Evolutionary conservation across 2,888 invertebrate genomes (phyloP).

Genomic region (Smittia aterrima): DNA sequence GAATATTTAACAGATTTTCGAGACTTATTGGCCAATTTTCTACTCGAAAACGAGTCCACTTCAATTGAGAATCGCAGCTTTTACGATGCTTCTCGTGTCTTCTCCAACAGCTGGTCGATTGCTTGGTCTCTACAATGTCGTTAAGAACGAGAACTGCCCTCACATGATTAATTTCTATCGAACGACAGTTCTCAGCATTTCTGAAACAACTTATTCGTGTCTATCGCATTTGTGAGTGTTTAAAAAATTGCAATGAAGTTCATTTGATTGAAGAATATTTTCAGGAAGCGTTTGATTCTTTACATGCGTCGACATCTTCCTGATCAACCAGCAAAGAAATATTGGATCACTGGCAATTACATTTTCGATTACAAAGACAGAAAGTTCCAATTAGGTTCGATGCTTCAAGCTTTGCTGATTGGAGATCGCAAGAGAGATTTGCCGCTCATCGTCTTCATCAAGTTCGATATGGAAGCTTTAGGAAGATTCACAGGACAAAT

Average conservation of each 20-base stretch:
- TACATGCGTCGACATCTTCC: conserved; percentile 65
- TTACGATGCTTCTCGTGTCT: conserved; percentile 64
- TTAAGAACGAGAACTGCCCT: conserved; percentile 60
- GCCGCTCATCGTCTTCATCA: conserved; percentile 62
- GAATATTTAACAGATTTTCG: conserved; percentile 55
- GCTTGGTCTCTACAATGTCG: conserved; percentile 67
- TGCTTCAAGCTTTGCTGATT: conserved; percentile 62
- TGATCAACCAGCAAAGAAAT: conserved; percentile 57
- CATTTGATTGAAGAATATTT: conserved; percentile 43
- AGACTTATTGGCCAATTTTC: conserved; percentile 67
- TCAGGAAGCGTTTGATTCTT: conserved; percentile 63
- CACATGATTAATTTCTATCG: conserved; percentile 71
- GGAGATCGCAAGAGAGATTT: conserved; percentile 65
- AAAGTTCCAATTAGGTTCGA: conserved; percentile 60
- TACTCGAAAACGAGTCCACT: conserved; percentile 65
- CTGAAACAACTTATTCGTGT: conserved; percentile 65
- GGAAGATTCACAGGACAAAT: conserved; percentile 47
- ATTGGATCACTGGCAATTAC: conserved; percentile 71
- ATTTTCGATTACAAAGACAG: conserved; percentile 68
- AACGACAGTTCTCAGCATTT: conserved; percentile 66
- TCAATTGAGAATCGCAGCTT: conserved; percentile 65
- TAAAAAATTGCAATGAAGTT: background rate
- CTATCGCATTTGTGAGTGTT: conserved; percentile 65
- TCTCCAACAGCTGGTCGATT: conserved; percentile 65
- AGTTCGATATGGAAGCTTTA: conserved; percentile 59